phyloP scores from a whole-genome alignment of 2,113 vertebrate species.

The Cochlearius cochlearius region DNA sequence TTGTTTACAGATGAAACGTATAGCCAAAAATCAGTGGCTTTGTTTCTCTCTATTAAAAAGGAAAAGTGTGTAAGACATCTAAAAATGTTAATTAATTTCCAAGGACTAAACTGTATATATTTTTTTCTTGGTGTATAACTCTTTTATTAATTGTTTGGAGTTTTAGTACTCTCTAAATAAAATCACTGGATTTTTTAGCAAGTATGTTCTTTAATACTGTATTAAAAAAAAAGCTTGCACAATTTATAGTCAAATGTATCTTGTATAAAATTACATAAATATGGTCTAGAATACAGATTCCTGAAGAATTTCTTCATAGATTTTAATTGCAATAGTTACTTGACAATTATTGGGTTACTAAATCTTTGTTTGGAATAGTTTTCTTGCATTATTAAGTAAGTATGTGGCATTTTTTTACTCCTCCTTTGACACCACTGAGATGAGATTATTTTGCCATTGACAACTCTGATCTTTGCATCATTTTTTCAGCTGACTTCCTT shows the following conservation, averaged over 20 bases:
- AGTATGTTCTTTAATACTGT: neutral
- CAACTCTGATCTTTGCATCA: constrained; percentile 70
- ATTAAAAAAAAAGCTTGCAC: neutral
- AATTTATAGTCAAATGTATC: neutral
- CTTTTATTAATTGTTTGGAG: neutral
- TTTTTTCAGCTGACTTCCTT: constrained; percentile 68
- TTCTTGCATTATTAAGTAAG: neutral
- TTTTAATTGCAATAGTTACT: neutral
- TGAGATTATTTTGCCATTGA: constrained; percentile 72
- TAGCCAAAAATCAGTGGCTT: neutral
- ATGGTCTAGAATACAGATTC: neutral
- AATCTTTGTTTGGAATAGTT: neutral
- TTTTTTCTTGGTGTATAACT: neutral
- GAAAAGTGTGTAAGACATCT: neutral
- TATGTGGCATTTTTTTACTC: constrained; percentile 25
- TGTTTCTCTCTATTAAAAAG: neutral
- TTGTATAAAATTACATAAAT: neutral
- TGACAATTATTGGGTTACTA: neutral
- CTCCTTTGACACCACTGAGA: constrained; percentile 42
- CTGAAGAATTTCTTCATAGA: neutral
- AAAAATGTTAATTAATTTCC: neutral
- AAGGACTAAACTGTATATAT: neutral
- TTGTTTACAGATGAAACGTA: neutral
- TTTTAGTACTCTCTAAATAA: neutral
- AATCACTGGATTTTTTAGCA: neutral